Evolutionary conservation across 2,113 vertebrate genomes (phyloP).

Genomic region (Sterrhoptilus dennistouni): DNA sequence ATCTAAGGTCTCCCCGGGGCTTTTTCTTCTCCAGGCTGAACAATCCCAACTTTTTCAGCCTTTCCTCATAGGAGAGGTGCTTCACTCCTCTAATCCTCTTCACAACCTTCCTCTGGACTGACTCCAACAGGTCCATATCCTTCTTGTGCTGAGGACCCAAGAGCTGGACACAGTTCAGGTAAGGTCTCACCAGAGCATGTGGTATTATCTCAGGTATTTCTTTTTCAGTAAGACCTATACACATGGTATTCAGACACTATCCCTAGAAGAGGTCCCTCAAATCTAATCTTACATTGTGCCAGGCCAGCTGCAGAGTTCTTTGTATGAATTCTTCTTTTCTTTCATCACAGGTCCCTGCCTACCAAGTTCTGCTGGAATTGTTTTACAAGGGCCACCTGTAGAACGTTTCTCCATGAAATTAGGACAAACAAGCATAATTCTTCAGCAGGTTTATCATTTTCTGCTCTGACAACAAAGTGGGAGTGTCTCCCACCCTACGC

Average conservation of each 20-base stretch:
- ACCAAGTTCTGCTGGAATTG: not conserved
- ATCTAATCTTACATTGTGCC: not conserved
- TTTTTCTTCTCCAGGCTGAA: not conserved
- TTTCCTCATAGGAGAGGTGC: not conserved
- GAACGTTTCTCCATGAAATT: not conserved
- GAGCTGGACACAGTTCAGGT: not conserved
- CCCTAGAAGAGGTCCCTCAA: not conserved
- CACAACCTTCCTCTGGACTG: not conserved
- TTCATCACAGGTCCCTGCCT: not conserved
- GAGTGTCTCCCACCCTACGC: not conserved
- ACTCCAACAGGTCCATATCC: not conserved
- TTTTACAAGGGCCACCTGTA: not conserved
- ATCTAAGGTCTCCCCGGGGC: rapidly evolving
- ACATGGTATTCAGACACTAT: not conserved
- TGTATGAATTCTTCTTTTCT: not conserved
- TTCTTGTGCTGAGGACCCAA: not conserved
- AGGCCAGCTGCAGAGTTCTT: not conserved
- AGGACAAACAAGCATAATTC: not conserved
- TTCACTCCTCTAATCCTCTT: not conserved
- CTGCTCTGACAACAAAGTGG: not conserved
- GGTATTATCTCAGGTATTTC: not conserved
- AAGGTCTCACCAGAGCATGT: not conserved
- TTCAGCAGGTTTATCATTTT: not conserved
- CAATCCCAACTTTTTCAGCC: not conserved
- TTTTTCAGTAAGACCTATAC: not conserved